Base-by-base conservation (phyloP, 2,888 invertebrate species). In the Hecatera dysodea region DNA sequence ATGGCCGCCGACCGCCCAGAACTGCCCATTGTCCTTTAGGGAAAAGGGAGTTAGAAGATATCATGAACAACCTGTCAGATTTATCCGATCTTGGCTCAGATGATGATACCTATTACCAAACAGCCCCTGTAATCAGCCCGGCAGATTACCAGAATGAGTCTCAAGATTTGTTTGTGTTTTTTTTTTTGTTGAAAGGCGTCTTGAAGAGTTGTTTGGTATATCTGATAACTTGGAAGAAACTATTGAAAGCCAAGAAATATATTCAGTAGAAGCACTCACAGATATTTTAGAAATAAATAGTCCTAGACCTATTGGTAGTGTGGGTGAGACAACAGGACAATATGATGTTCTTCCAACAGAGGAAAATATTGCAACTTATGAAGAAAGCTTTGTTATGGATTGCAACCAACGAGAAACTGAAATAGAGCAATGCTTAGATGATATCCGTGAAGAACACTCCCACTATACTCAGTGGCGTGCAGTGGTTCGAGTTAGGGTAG, bases 171-270 rank as follows among this genome's bases (percentile, higher is more conserved):
- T n/a, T n/a, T n/a, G n/a, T n/a, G n/a, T n/a, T n/a, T n/a, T n/a
- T n/a, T n/a, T 42, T 69, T 53, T 81, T 70, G 60, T 81, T 69
- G 77, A 81, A 79, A 79, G 64, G 55, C 76, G 76, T 70, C 81
- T 81, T 48, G 78, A 81, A 72, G 75, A 78, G 55, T 55, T 81
- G 12, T 78, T 75, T 67, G 75, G 81, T 67, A 63, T 63, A 62
- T 50, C 72, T 67, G 70, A 76, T 69, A 74, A 42, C 48, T 36
- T 76, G 56, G 46, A 75, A 52, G 67, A 75, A 78, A 72, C 62
- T 59, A 59, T 67, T 62, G 50, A 57, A 67, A 46, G 33, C 33
- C 29, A 44, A 65, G 65, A 56, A 65, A 44, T 56, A 73, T 70
- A 69, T 52, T 77, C 72, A 62, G 65, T 24, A 60, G 64, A 60